These are phyloP conservation scores for Daphoenositta chrysoptera DNA, from an alignment of 2,113 vertebrate genomes.

Conservation along the genomic window DNA sequence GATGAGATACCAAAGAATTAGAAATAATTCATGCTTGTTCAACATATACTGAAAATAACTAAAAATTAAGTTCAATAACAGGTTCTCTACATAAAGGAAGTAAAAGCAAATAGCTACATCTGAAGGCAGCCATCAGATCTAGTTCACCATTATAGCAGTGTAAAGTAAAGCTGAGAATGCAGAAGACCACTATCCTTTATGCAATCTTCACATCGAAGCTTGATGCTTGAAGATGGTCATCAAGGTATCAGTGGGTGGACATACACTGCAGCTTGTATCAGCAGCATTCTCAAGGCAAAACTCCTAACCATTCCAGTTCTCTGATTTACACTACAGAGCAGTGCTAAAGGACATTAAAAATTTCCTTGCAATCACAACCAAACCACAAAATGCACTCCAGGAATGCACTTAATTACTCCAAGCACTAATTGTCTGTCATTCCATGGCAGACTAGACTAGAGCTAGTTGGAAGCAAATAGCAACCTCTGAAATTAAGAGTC, in stretches of 20 bases:
- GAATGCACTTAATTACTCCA: neutral
- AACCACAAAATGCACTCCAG: neutral
- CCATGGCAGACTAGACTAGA: neutral
- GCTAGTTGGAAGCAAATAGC: neutral
- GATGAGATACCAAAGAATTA: neutral
- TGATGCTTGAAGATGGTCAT: neutral
- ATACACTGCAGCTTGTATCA: neutral
- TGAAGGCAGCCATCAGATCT: neutral
- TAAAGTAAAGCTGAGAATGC: neutral
- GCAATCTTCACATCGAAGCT: neutral
- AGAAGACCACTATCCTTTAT: neutral
- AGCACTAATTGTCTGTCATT: neutral
- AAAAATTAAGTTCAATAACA: neutral
- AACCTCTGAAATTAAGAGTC: neutral
- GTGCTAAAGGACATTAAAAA: neutral
- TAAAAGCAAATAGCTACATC: neutral
- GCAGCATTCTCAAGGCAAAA: neutral
- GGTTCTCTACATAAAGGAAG: neutral
- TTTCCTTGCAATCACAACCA: neutral
- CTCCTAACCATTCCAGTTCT: neutral
- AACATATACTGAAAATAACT: neutral
- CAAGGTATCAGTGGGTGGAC: rapidly evolving
- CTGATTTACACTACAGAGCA: neutral
- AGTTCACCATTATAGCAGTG: neutral
- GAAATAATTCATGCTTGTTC: neutral